Evolutionary conservation across 2,888 invertebrate genomes (phyloP).

Genomic region (Boloria euphrosyne): DNA sequence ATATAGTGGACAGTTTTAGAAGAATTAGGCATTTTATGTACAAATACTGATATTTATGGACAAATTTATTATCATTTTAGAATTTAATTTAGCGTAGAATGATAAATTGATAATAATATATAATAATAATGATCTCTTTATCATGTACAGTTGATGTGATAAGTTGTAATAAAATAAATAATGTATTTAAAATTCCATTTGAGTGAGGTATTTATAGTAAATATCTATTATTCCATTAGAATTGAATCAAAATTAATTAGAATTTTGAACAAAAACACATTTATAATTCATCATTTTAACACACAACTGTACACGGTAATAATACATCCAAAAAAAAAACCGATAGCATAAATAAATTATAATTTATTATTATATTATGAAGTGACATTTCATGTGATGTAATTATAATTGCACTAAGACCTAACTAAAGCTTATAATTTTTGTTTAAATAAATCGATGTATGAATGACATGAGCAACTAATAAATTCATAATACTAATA

Average conservation of each 20-base stretch:
- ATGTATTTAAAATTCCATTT: neutral
- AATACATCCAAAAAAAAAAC: conserved; percentile 14
- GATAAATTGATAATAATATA: conserved; percentile 1
- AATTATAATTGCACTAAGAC: conserved; percentile 45
- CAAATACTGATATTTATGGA: neutral
- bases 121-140: neutral
- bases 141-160: conserved; percentile 7
- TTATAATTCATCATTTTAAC: neutral
- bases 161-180: neutral
- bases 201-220: conserved; percentile 10
- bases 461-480: conserved; percentile 67
- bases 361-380: neutral
- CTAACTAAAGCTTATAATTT: conserved; percentile 42
- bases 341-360: conserved; percentile 1
- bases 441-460: conserved; percentile 66
- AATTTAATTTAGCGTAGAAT: neutral
- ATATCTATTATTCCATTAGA: neutral
- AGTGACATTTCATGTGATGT: conserved; percentile 41
- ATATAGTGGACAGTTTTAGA: conserved; percentile 27
- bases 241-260: neutral
- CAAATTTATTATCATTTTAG: neutral
- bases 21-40: conserved; percentile 17
- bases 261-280: no score
- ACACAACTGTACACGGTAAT: conserved; percentile 2
- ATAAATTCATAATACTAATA: conserved; percentile 33